These are phyloP conservation scores for Ariolimax columbianus DNA, from an alignment of 2,888 invertebrate genomes.

Conservation along the genomic window DNA sequence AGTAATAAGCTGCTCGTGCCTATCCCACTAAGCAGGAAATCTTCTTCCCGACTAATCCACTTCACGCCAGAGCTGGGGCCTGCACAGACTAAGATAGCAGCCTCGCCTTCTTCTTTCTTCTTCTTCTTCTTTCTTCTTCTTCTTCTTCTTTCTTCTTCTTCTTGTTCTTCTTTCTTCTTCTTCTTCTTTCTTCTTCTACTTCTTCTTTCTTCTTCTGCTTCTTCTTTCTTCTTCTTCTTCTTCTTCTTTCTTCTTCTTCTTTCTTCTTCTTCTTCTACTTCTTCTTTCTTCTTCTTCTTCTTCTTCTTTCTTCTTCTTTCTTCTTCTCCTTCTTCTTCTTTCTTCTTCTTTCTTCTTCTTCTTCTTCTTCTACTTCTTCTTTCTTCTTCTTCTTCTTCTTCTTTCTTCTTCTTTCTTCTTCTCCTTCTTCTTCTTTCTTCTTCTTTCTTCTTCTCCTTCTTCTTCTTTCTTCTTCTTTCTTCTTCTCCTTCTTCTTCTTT, in stretches of 20 bases:
- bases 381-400: not conserved
- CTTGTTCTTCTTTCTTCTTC: not conserved
- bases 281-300: not conserved
- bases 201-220: too few relatives aligned
- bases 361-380: not conserved
- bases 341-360: not conserved
- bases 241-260: not conserved
- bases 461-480: not conserved
- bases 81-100: too few relatives aligned
- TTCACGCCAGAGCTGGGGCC: too few relatives aligned
- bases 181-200: not conserved
- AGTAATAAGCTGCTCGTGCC: too few relatives aligned
- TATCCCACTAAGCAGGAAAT: too few relatives aligned
- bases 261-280: not conserved
- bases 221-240: too few relatives aligned
- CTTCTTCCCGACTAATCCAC: too few relatives aligned
- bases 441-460: not conserved
- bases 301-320: not conserved
- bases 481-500: not conserved
- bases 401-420: too few relatives aligned
- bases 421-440: not conserved
- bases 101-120: constrained; percentile 25
- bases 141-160: not conserved
- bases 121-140: not conserved
- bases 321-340: not conserved